Percentiles rank a stretch among this genome's conserved stretches.
These are phyloP conservation scores for Parazoanthus atlanticus DNA, from an alignment of 92 coral and sea anemone species.

Conservation along the genomic window DNA sequence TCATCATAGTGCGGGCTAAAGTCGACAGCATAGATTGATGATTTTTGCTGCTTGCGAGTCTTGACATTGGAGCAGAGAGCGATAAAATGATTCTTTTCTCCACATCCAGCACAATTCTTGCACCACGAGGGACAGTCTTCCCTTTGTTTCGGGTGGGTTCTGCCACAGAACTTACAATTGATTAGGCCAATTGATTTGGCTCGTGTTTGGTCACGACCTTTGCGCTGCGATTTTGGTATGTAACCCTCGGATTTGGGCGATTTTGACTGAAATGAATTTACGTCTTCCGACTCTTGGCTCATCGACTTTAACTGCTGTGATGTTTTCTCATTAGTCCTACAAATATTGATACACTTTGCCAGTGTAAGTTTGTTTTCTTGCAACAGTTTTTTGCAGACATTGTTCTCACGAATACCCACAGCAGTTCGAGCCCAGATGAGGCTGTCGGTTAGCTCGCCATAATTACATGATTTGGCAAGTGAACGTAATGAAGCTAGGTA, in stretches of 20 bases:
- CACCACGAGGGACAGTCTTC: constrained; percentile 33
- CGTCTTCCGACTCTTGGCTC: constrained; percentile 35
- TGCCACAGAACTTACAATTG: constrained; percentile 19
- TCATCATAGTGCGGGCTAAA: neutral
- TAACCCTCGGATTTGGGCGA: neutral
- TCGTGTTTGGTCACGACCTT: constrained; percentile 21
- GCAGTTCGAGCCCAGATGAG: constrained; percentile 54
- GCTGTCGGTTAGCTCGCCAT: constrained; percentile 35
- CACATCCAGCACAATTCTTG: constrained; percentile 28
- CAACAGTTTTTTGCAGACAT: constrained; percentile 52
- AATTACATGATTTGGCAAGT: constrained; percentile 29
- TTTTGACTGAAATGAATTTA: neutral
- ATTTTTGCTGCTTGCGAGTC: constrained; percentile 4
- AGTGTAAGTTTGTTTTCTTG: constrained; percentile 68
- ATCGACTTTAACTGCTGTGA: constrained; percentile 43
- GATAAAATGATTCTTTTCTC: constrained; percentile 18
- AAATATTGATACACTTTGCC: constrained; percentile 59
- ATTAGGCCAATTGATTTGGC: neutral
- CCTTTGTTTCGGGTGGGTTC: constrained; percentile 16
- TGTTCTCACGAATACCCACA: constrained; percentile 57
- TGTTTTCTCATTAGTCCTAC: constrained; percentile 61
- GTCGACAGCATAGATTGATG: neutral
- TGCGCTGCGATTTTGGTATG: neutral
- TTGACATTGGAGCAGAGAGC: constrained; percentile 12
- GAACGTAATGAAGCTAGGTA: constrained; percentile 37